Base-by-base conservation (phyloP, 2,797 vertebrate genomes). In the Manis javanica region DNA sequence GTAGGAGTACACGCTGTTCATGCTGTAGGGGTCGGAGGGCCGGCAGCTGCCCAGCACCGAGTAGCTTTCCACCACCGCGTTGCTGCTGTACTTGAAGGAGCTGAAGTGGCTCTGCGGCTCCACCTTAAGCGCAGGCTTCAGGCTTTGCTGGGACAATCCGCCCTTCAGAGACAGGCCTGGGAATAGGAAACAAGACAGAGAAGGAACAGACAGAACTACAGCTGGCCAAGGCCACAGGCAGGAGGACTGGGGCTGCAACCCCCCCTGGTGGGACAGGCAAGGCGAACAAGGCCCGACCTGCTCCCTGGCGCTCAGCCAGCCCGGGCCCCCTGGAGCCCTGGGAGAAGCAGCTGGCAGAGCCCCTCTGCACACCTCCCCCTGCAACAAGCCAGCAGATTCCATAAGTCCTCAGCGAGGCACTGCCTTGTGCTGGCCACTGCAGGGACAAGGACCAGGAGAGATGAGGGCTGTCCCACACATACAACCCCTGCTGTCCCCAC, bases 61-160 rank as follows among this genome's bases (percentile, higher is more conserved):
- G 98, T 99, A 99, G 98, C 99, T 99, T 97, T 99, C 99, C 95
- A 99, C 98, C 96, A 99, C 99, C 3, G 99, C 98, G 0, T 99
- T 99, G 92, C 98, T 88, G 1, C 97, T 98, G 97, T 98, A 99
- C 63, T 99, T 99, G 98, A 99, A 99, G 97, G 98, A 97, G 97
- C 99, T 99, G 98, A 99, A 99, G 96, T 98, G 98, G 97, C 98
- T 99, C 94, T 98, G 98, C 0, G 98, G 98, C 94, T 99, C 99
- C 96, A 99, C 98, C 98, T 99, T 99, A 97, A 99, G 98, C 98
- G 98, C 98, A 97, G 99, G 99, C 98, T 99, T 99, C 53, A 97
- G 97, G 98, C 99, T 98, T 39, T 99, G 99, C 98, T 99, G 99
- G 91, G 99, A 97, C 85, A 99, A 98, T 95, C 98, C 99, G 1